These are phyloP conservation scores for Habropoda laboriosa DNA, from an alignment of 1,140 invertebrate species.

Conservation along the genomic window DNA sequence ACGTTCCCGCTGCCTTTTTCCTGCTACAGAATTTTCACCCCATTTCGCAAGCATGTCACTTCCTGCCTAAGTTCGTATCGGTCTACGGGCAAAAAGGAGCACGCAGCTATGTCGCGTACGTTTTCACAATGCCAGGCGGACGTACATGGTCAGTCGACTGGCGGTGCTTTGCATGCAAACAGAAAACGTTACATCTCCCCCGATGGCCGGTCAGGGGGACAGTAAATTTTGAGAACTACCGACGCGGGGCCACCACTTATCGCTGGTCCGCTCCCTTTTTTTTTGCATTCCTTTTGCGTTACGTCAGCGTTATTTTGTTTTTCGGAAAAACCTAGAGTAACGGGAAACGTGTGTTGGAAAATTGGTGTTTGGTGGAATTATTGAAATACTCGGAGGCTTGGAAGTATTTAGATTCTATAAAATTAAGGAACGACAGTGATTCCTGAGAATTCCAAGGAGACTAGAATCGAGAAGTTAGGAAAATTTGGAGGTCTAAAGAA, in stretches of 20 bases:
- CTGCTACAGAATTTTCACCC: slow-evolving; percentile 66
- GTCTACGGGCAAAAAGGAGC: slow-evolving; percentile 54
- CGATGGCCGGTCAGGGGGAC: slow-evolving; percentile 45
- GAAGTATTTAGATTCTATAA: no score
- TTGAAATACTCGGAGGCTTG: no score
- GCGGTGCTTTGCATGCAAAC: slow-evolving; percentile 71
- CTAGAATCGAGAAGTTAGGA: no score
- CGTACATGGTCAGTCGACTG: slow-evolving; percentile 67
- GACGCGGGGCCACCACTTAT: slow-evolving; percentile 50
- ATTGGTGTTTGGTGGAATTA: not conserved
- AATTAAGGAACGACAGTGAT: no score
- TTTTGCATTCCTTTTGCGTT: slow-evolving; percentile 31
- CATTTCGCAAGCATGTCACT: slow-evolving; percentile 67
- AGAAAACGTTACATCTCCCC: slow-evolving; percentile 61
- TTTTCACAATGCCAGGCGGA: slow-evolving; percentile 45
- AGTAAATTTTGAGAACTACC: slow-evolving; percentile 67
- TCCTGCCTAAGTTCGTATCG: slow-evolving; percentile 67
- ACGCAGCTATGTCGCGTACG: slow-evolving; percentile 46
- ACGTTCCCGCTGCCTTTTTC: slow-evolving; percentile 53
- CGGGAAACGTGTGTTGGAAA: not conserved
- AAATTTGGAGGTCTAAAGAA: no score
- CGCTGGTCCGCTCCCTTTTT: slow-evolving; percentile 39
- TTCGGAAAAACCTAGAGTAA: not conserved
- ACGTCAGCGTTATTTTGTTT: not conserved
- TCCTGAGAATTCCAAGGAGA: no score